Conservation (phyloP, 2,888 invertebrate species). For the Orthonychiurus folsomi region DNA sequence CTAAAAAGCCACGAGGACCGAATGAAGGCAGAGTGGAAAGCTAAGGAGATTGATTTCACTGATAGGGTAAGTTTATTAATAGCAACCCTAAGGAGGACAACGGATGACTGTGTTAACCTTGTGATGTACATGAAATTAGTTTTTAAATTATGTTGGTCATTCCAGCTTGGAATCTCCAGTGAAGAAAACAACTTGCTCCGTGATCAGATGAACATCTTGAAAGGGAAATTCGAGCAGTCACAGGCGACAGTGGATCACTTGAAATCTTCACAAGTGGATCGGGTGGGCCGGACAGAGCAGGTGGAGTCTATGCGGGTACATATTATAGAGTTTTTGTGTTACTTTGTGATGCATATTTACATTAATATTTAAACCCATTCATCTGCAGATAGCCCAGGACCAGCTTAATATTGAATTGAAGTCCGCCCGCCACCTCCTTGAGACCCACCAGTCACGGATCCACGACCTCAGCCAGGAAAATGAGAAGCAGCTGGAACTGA, state of each 20-base stretch:
- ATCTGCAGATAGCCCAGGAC: conserved; percentile 1
- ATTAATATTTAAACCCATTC: not conserved
- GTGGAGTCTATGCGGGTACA: not conserved
- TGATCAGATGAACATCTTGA: not conserved
- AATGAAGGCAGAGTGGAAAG: not conserved
- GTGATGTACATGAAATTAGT: not conserved
- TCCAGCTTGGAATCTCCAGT: not conserved
- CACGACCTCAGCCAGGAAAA: conserved; percentile 1
- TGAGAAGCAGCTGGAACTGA: not conserved
- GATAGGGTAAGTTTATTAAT: conserved; percentile 9
- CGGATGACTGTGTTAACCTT: too few relatives aligned
- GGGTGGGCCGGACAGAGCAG: not conserved
- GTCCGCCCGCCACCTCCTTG: conserved; percentile 1
- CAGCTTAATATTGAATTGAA: conserved; percentile 9
- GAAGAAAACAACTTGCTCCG: not conserved
- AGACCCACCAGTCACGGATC: conserved; percentile 9
- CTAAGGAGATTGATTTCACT: not conserved
- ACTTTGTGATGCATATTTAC: not conserved
- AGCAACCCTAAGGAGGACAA: too few relatives aligned
- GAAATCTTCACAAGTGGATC: not conserved
- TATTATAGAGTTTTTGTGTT: not conserved
- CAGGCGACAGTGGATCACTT: conserved; percentile 9
- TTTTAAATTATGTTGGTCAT: not conserved
- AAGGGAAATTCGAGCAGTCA: not conserved
- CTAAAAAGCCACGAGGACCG: not conserved